phyloP scores from a whole-genome alignment of 2,113 vertebrate genomes.

The Phainopepla nitens region DNA sequence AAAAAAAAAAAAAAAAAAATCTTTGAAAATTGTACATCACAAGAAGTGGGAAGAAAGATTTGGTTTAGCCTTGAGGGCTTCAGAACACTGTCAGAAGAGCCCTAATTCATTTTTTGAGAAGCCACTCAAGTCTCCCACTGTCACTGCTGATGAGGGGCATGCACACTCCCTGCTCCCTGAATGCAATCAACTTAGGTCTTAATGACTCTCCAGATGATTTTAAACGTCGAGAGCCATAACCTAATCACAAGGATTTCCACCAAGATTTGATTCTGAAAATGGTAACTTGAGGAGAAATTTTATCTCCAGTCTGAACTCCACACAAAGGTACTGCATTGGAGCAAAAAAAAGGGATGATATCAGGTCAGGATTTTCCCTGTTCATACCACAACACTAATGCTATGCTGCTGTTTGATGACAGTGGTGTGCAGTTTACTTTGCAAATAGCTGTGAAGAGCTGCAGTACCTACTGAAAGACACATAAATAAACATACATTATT shows the following conservation, averaged over 20 bases:
- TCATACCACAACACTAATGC: neutral
- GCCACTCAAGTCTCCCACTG: neutral
- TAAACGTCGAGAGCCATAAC: neutral
- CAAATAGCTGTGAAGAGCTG: neutral
- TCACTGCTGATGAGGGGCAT: neutral
- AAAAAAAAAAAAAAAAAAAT: neutral
- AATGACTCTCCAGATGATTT: slow-evolving; percentile 4
- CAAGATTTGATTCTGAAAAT: neutral
- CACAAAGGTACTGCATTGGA: neutral
- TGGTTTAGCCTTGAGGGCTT: neutral
- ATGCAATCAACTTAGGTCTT: neutral
- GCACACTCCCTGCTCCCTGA: neutral
- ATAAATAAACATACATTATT: neutral
- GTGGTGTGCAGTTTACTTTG: neutral
- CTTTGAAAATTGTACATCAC: neutral
- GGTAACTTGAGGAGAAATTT: neutral
- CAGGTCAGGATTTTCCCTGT: neutral
- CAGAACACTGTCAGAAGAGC: neutral
- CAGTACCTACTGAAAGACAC: neutral
- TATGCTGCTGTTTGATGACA: neutral
- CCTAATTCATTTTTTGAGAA: slow-evolving; percentile 6
- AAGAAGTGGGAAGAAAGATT: neutral
- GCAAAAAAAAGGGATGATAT: neutral
- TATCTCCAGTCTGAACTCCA: neutral
- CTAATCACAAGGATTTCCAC: neutral